Evolutionary conservation across 1,140 invertebrate species (phyloP), one percentile per base, ranked within the genome.

Genomic region (Rhyacophila brunnea): DNA sequence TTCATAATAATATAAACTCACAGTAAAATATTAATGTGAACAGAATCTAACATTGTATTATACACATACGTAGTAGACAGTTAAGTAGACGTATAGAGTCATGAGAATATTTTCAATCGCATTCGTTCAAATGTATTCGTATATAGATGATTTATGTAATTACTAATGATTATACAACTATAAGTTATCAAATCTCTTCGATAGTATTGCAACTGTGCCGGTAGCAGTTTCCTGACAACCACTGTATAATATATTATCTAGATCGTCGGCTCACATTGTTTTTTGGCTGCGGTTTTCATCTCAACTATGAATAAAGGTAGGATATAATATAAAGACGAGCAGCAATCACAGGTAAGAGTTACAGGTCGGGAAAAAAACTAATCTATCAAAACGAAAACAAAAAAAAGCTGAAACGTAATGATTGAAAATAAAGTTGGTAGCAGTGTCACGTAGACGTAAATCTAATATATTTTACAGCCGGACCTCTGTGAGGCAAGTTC

Each of bases 361-460:
- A 17, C 46, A 34, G 18, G 40, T 38, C 48, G 23, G 28, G n/a
- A 56, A 56, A 52, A 57, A 62, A 62, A 62, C 53, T 49, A 60
- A 54, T 54, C 46, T 53, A 54, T 38, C 50, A 13, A n/a, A 20
- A 14, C 32, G 45, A 40, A 60, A 54, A 55, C 35, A 55, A 60
- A 54, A 60, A 40, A 36, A 55, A 55, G 13, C 35, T 45, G 15
- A 15, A 60, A 34, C 51, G 61, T 64, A 64, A 59, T 64, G 50
- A 64, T 64, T 51, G 58, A 53, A 58, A 64, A 64, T 56, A 64
- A 64, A 64, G 57, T 47, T 64, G 62, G 62, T 64, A 64, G 62
- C 62, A 50, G 44, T 64, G 62, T 64, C 62, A 64, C 62, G 62
- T 64, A 64, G 52, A 57, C 9, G 14, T 59, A 59, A 64, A 64